These are phyloP conservation scores for Laupala kohalensis DNA, from an alignment of 1,140 invertebrate species.

Conservation along the genomic window DNA sequence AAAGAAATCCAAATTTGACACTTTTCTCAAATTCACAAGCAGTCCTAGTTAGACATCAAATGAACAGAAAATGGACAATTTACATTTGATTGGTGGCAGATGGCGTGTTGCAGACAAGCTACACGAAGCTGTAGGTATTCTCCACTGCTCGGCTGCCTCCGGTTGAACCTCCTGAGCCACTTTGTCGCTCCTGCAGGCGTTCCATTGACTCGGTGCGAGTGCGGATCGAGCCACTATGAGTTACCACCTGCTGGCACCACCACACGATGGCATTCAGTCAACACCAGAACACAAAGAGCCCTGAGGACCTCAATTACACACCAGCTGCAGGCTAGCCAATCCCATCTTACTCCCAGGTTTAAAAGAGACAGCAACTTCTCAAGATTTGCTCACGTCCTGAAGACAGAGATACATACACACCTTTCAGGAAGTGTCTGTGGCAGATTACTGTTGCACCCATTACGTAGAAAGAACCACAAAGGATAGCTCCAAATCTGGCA, in stretches of 20 bases:
- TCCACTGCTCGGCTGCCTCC: constrained; percentile 49
- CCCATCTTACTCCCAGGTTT: too few relatives aligned
- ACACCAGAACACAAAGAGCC: not conserved
- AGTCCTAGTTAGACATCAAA: not conserved
- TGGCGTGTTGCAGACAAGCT: not conserved
- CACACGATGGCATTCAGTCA: not conserved
- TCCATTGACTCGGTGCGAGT: constrained; percentile 51
- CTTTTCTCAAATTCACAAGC: not conserved
- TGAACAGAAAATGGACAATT: not conserved
- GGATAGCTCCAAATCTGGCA: too few relatives aligned
- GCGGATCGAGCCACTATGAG: constrained; percentile 51
- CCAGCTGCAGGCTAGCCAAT: not conserved
- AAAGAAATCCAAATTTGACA: not conserved
- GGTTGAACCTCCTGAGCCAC: constrained; percentile 23
- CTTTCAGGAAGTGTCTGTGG: not conserved
- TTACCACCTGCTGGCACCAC: constrained; percentile 29
- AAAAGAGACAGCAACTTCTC: not conserved
- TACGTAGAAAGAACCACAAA: too few relatives aligned
- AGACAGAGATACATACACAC: not conserved
- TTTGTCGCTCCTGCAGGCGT: constrained; percentile 40
- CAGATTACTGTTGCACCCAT: too few relatives aligned
- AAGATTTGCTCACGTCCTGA: not conserved
- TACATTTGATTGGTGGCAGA: not conserved
- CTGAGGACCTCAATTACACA: not conserved
- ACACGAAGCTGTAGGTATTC: constrained; percentile 62